These are phyloP conservation scores for Typhlomys cinereus DNA, from an alignment of 2,113 vertebrate species.

Conservation along the genomic window DNA sequence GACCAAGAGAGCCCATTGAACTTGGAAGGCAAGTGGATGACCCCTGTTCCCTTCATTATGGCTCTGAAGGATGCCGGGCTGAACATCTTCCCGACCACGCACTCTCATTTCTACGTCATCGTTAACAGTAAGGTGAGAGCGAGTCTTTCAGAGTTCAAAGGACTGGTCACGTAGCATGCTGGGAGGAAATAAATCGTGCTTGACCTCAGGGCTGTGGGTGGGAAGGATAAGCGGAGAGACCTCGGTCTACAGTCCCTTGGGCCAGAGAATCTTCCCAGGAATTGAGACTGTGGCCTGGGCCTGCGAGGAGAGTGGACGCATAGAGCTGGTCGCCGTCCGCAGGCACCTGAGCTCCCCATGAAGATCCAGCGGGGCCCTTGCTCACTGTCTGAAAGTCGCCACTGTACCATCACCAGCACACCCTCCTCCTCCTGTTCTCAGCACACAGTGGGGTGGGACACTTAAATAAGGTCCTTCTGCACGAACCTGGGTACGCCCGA, in stretches of 20 bases:
- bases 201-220: not conserved
- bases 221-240: not conserved
- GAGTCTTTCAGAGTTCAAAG: not conserved
- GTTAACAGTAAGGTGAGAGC: slow-evolving; percentile 86
- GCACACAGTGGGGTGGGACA: not conserved
- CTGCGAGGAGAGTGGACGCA: no score
- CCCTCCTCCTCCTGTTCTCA: not conserved
- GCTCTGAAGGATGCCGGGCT: slow-evolving; percentile 88
- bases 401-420: not conserved
- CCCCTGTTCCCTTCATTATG: slow-evolving; percentile 80
- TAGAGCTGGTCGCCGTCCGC: no score
- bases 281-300: not conserved
- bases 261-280: not conserved
- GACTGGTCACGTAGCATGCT: not conserved
- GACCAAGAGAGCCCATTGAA: slow-evolving; percentile 75
- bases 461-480: not conserved
- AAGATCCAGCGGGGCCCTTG: not conserved
- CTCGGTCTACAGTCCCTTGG: not conserved
- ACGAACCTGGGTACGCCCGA: not conserved
- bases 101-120: slow-evolving; percentile 87
- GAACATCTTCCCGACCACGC: slow-evolving; percentile 91
- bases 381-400: not conserved
- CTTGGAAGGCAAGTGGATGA: slow-evolving; percentile 89
- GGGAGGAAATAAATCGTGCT: not conserved
- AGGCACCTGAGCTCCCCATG: no score